Evolutionary conservation across 2,888 invertebrate species (phyloP).

Genomic region (Sceliomorpha sp.): DNA sequence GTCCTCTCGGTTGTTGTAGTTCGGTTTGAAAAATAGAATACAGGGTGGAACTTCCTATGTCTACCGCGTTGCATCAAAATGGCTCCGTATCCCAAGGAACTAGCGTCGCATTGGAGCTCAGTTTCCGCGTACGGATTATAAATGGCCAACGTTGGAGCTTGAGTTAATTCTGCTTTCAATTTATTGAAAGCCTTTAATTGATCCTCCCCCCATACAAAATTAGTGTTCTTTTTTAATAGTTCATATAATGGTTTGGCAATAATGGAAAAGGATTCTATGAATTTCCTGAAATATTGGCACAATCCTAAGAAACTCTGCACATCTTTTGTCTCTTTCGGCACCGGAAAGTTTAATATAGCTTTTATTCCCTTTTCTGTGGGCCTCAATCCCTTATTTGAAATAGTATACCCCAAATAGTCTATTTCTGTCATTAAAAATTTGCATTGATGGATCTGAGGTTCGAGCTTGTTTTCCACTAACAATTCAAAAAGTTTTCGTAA

Average conservation of each 20-base stretch:
- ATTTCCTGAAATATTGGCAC: constrained; percentile 63
- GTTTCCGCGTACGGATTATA: constrained; percentile 65
- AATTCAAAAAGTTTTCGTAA: neutral
- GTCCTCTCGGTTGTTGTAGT: constrained; percentile 61
- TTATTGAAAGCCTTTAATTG: constrained; percentile 56
- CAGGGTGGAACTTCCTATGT: constrained; percentile 60
- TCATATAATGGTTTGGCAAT: constrained; percentile 68
- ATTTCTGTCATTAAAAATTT: constrained; percentile 54
- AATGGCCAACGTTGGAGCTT: constrained; percentile 59
- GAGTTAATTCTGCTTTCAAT: constrained; percentile 47
- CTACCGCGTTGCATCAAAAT: constrained; percentile 66
- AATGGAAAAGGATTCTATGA: constrained; percentile 56
- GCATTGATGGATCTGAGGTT: too few relatives aligned
- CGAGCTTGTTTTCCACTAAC: neutral
- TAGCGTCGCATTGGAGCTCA: constrained; percentile 70
- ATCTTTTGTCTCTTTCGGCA: constrained; percentile 53
- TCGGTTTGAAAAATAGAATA: constrained; percentile 65
- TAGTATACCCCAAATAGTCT: constrained; percentile 58
- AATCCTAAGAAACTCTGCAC: constrained; percentile 65
- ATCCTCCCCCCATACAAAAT: constrained; percentile 57
- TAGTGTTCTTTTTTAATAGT: constrained; percentile 47
- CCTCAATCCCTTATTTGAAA: constrained; percentile 51
- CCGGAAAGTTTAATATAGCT: constrained; percentile 56
- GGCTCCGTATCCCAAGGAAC: constrained; percentile 63
- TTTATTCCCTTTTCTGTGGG: constrained; percentile 51